Base-by-base conservation (phyloP, 1,140 invertebrate species). In the Euura saliciscinereae region DNA sequence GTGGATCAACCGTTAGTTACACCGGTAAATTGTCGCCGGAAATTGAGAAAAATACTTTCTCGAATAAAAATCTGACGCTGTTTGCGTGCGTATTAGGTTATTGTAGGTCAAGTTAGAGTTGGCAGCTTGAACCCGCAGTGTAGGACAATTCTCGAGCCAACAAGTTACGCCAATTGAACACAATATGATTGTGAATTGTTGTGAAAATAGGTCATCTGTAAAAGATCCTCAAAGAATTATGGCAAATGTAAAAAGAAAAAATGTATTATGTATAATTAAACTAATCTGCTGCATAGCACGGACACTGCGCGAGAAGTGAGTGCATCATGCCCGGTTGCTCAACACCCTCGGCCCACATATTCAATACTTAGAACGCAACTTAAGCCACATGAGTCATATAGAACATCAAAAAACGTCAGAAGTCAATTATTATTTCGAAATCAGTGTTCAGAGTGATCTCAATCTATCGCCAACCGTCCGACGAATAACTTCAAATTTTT, bases 401-500 rank as follows among this genome's bases (percentile, higher is more conserved):
- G 28, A 28, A 28, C 28, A 28, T 28, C 0, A 28, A 28, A 28
- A 28, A 28, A 28, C 28, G 28, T 28, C 28, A 28, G 28, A 28
- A 28, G 1, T 28, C 28, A 28, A 28, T 28, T 28, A 28, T 28
- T 28, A 28, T 28, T 28, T 28, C 28, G 28, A 28, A 28, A 28
- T 1, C 28, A 28, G 28, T 28, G 28, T 28, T 28, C 1, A 28
- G 28, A 28, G 28, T 28, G 28, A 28, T 28, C 28, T 28, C 28
- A 28, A 28, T 28, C 28, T 28, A 28, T 28, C 1, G 28, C 28
- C 28, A 28, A 28, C 28, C 28, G 28, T 75, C 45, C 5, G 5
- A n/a, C 66, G 11, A 69, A 69, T 71, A 70, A 65, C 67, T 78
- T 59, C 73, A 77, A 66, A 74, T 65, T 73, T 59, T 80, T 80